Evolutionary conservation across 2,888 invertebrate species (phyloP).

Genomic region (Coelogynopora nodosa): DNA sequence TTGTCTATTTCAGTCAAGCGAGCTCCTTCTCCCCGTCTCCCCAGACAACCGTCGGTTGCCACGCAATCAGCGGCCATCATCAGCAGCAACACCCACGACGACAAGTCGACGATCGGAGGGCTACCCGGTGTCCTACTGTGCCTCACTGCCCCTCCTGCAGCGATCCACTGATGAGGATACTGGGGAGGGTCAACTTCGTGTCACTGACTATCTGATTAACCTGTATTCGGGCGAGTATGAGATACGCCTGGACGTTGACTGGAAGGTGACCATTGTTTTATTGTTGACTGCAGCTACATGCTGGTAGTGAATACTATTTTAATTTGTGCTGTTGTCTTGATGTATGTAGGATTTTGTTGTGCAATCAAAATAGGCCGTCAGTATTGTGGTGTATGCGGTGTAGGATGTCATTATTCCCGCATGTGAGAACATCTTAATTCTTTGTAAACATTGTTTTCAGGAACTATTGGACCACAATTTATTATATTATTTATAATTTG

Average conservation of each 20-base stretch:
- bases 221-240: conserved; percentile 31
- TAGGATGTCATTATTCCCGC: too few relatives aligned
- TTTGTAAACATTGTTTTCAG: too few relatives aligned
- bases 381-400: too few relatives aligned
- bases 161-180: not conserved
- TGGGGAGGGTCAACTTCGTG: not conserved
- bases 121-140: conserved; percentile 23
- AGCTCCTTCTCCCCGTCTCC: not conserved
- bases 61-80: not conserved
- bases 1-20: not conserved
- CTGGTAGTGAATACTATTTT: too few relatives aligned
- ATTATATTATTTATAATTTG: too few relatives aligned
- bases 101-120: not conserved
- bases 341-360: too few relatives aligned
- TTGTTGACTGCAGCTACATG: not conserved
- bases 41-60: not conserved
- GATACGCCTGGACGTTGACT: conserved; percentile 27
- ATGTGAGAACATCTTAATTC: too few relatives aligned
- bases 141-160: conserved; percentile 22
- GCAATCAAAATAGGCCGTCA: too few relatives aligned
- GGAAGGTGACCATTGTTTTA: not conserved
- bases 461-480: too few relatives aligned
- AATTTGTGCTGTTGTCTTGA: too few relatives aligned
- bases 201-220: conserved; percentile 1
- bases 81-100: too few relatives aligned